phyloP scores from a whole-genome alignment of 2,888 invertebrate species.

The Colletes collaris region DNA sequence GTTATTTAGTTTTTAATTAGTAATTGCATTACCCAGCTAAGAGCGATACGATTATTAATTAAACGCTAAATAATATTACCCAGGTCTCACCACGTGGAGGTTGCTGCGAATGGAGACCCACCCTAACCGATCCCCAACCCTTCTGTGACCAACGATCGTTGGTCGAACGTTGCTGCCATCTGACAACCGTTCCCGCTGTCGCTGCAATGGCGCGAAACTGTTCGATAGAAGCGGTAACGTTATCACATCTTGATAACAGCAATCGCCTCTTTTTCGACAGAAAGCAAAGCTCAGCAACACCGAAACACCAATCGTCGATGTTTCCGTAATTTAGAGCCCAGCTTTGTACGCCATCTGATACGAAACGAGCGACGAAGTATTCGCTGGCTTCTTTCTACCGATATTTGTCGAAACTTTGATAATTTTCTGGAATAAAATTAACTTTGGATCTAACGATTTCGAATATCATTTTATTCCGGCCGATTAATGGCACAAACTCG shows the following conservation, averaged over 20 bases:
- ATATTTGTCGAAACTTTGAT: neutral
- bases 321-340: neutral
- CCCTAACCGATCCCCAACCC: too few species aligned
- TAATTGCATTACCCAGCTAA: too few species aligned
- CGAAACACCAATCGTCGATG: neutral
- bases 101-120: too few species aligned
- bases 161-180: slow-evolving; percentile 15
- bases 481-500: neutral
- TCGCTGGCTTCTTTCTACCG: neutral
- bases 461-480: too few species aligned
- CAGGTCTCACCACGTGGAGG: too few species aligned
- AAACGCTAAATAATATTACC: too few species aligned
- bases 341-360: slow-evolving; percentile 14
- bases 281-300: neutral
- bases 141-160: too few species aligned
- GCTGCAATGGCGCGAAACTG: slow-evolving; percentile 1
- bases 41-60: too few species aligned
- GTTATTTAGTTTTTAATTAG: too few species aligned
- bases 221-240: slow-evolving; percentile 14
- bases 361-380: too few species aligned
- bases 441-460: too few species aligned
- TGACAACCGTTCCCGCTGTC: neutral
- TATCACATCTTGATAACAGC: slow-evolving; percentile 35
- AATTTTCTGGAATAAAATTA: too few species aligned
- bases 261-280: slow-evolving; percentile 13